Conservation (phyloP, 2,797 vertebrate species). For the Heterohyrax brucei region DNA sequence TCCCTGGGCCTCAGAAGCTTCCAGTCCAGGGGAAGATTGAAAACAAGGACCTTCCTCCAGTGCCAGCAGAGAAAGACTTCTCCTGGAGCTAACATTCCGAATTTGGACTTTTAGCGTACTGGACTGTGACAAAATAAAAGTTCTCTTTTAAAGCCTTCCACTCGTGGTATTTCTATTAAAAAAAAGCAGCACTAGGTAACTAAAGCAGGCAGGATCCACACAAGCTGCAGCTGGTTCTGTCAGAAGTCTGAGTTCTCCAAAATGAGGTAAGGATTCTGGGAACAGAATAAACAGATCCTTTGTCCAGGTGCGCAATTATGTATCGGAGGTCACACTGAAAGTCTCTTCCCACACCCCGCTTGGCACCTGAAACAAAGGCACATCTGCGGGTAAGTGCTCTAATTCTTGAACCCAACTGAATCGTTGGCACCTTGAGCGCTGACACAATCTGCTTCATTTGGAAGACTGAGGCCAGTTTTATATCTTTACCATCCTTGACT, state of each 20-base stretch:
- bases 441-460: background rate
- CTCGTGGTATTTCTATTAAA: no score
- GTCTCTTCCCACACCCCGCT: background rate
- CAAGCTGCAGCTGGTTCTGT: background rate
- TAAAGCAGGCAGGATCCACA: background rate
- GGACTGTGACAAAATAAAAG: no score
- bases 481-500: background rate
- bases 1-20: no score
- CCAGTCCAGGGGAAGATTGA: no score
- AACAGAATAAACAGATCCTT: background rate
- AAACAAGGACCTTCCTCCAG: no score
- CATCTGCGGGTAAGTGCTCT: background rate
- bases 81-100: no score
- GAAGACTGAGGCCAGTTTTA: background rate
- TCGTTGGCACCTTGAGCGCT: background rate
- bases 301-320: background rate
- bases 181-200: no score
- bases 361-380: background rate
- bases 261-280: background rate
- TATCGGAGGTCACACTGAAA: background rate
- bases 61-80: no score
- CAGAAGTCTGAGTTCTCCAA: background rate
- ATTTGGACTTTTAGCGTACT: no score
- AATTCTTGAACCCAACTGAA: background rate
- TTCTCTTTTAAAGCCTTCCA: no score